phyloP scores from a whole-genome alignment of 1,140 invertebrate genomes.

The Bombus impatiens region DNA sequence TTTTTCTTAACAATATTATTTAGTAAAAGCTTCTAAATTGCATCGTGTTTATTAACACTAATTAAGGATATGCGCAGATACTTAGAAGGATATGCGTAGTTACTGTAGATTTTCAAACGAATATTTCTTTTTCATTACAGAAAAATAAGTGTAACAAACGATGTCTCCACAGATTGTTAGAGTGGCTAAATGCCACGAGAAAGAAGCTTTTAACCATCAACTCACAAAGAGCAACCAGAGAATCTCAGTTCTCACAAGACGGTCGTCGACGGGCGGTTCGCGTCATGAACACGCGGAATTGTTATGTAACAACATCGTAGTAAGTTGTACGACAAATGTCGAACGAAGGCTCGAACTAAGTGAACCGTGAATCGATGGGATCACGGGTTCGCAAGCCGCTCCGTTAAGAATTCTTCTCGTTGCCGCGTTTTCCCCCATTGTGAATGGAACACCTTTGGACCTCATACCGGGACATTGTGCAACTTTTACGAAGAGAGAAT shows the following conservation, averaged over 20 bases:
- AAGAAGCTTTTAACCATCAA: not conserved
- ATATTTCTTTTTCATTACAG: too few relatives aligned
- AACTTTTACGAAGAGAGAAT: conserved; percentile 56
- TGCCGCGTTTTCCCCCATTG: conserved; percentile 67
- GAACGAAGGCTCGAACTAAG: conserved; percentile 78
- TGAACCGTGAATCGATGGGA: conserved; percentile 80
- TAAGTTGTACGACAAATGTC: conserved; percentile 82
- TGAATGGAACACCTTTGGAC: conserved; percentile 77
- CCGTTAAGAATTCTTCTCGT: conserved; percentile 59
- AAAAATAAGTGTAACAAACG: not conserved
- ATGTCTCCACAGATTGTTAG: not conserved
- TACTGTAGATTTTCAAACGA: too few relatives aligned
- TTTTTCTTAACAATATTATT: too few relatives aligned
- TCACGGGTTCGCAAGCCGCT: conserved; percentile 45
- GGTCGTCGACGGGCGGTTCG: conserved; percentile 61
- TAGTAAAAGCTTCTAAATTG: too few relatives aligned
- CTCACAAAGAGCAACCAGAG: not conserved
- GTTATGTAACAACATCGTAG: conserved; percentile 80
- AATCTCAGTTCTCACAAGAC: conserved; percentile 28
- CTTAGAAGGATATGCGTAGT: too few relatives aligned
- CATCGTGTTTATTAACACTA: too few relatives aligned
- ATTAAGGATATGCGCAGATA: too few relatives aligned
- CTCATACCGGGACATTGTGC: conserved; percentile 80
- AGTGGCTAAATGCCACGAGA: too few relatives aligned
- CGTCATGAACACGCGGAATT: conserved; percentile 66